Evolutionary conservation across 2,888 invertebrate species (phyloP), one percentile per base, ranked within the genome.

Genomic region (Tenthredo scrophulariae): DNA sequence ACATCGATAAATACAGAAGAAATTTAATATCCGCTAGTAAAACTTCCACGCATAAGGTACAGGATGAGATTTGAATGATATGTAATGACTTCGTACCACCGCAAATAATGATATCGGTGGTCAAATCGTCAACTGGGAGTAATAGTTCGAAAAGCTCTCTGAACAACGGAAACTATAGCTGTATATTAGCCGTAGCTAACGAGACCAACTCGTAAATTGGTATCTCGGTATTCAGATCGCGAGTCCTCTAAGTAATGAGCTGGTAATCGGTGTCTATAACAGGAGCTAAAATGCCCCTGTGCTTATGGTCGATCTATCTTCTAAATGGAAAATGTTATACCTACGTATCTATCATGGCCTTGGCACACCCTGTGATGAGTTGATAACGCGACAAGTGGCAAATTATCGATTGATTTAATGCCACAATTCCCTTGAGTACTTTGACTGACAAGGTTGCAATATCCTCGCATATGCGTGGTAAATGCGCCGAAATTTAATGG

Each of bases 211-310:
- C 22, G 43, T 43, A 74, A 74, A 43, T 40, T 74, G 72, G n/a
- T 74, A 77, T 77, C 50, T 50, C 54, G 33, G 18, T 77, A 46
- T 50, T 26, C 50, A 54, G 54, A 77, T 37, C 54, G 75, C 77
- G 13, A 54, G n/a, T 15, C 50, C 18, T 29, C 50, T 15, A 3
- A 29, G 22, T 54, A 18, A 54, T 29, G 54, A 50, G 37, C 54
- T 18, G 50, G 80, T 58, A 80, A 80, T 80, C 58, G 79, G 79
- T 62, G 79, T 58, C 58, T 40, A 40, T 58, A 79, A 79, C 58
- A 58, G 33, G 46, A 46, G 58, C 58, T 62, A 7, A 33, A 79
- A 37, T 58, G n/a, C 9, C 75, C 75, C 46, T 77, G 33, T 18
- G 54, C 5, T 54, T 50, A 77, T n/a, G n/a, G 77, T 54, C 77